Percentiles rank a stretch among this genome's conserved stretches.
Evolutionary conservation across 2,113 vertebrate species (phyloP).

Genomic region (Osmerus eperlanus): DNA sequence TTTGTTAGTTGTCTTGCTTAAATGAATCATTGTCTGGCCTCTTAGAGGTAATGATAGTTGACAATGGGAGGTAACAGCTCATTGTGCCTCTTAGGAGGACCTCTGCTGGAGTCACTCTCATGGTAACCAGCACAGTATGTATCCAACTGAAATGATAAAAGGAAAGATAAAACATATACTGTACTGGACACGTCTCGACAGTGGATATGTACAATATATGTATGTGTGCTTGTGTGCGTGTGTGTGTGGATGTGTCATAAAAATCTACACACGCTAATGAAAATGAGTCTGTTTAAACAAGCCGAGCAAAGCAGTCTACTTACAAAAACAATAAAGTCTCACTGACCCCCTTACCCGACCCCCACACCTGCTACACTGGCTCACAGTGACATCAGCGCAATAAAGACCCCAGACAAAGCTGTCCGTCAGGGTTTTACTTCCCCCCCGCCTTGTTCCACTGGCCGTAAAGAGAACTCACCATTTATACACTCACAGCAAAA

Average conservation of each 20-base stretch:
- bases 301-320: too few relatives aligned
- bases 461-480: neutral
- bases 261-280: too few relatives aligned
- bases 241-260: constrained; percentile 15
- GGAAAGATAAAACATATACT: too few relatives aligned
- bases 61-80: constrained; percentile 32
- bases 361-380: constrained; percentile 54
- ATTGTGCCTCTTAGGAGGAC: constrained; percentile 17
- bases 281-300: too few relatives aligned
- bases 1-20: constrained; percentile 43
- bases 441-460: neutral
- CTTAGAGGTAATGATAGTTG: constrained; percentile 27
- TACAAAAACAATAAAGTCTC: too few relatives aligned
- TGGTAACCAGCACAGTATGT: constrained; percentile 7
- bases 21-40: constrained; percentile 47
- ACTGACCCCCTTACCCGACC: constrained; percentile 9
- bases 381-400: constrained; percentile 23
- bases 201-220: neutral
- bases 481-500: neutral
- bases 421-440: constrained; percentile 26
- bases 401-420: constrained; percentile 40
- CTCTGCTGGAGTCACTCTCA: constrained; percentile 31
- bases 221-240: neutral
- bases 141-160: too few relatives aligned
- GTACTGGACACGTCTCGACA: constrained; percentile 17